These are phyloP conservation scores for Malachius bipustulatus DNA, from an alignment of 2,888 invertebrate species.

Conservation along the genomic window DNA sequence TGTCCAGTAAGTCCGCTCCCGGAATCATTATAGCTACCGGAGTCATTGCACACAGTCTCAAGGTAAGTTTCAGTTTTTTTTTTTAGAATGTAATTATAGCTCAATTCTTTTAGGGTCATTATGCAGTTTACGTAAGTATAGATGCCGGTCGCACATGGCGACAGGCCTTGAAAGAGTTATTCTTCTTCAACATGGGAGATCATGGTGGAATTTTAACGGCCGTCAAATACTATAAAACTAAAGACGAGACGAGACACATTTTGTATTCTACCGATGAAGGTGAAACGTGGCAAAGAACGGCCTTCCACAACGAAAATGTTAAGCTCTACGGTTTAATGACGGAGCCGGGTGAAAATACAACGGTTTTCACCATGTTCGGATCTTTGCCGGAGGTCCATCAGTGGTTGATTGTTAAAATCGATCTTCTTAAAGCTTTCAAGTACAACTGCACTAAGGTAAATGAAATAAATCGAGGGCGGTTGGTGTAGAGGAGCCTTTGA, in stretches of 20 bases:
- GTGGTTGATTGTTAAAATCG: constrained; percentile 76
- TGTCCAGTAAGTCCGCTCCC: constrained; percentile 77
- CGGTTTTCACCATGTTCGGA: constrained; percentile 84
- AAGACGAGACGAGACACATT: constrained; percentile 66
- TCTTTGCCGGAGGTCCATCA: constrained; percentile 65
- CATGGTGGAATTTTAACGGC: constrained; percentile 82
- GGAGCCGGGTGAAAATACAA: constrained; percentile 88
- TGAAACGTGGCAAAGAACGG: constrained; percentile 60
- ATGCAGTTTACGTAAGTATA: constrained; percentile 66
- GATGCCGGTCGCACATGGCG: constrained; percentile 79
- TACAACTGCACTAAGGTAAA: constrained; percentile 28
- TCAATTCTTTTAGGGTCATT: constrained; percentile 44
- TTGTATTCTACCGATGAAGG: constrained; percentile 81
- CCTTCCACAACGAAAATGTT: constrained; percentile 58
- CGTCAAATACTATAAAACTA: constrained; percentile 65
- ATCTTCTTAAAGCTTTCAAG: constrained; percentile 43
- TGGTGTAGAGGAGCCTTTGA: no score
- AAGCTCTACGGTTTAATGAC: constrained; percentile 85
- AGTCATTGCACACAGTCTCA: constrained; percentile 62
- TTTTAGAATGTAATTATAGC: neutral
- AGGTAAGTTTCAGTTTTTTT: constrained; percentile 29
- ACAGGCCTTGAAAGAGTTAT: constrained; percentile 58
- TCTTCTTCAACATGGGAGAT: constrained; percentile 82
- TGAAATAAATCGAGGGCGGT: no score
- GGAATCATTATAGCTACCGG: constrained; percentile 83